Conservation (phyloP, 2,113 vertebrate genomes). For the Corvus hawaiiensis region DNA sequence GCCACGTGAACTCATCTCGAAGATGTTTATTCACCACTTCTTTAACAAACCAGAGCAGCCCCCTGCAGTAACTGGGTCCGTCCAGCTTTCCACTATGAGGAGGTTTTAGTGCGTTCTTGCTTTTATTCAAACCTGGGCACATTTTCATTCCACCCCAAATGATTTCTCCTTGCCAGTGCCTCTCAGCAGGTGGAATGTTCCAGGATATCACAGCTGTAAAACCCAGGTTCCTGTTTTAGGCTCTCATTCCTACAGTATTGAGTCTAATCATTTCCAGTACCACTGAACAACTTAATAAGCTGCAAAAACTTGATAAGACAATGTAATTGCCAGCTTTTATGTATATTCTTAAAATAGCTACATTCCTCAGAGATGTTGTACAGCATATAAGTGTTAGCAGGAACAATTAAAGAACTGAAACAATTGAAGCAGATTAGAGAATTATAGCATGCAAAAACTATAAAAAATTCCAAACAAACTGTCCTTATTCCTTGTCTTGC, state of each 20-base stretch:
- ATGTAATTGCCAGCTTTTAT: slow-evolving; percentile 69
- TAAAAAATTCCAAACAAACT: not conserved
- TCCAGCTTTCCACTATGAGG: not conserved
- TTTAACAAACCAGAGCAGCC: not conserved
- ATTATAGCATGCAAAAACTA: not conserved
- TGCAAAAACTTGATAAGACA: slow-evolving; percentile 73
- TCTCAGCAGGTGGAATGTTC: not conserved
- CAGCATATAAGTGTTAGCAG: slow-evolving; percentile 38
- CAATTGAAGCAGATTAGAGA: slow-evolving; percentile 46
- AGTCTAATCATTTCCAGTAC: slow-evolving; percentile 54
- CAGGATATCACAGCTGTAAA: not conserved
- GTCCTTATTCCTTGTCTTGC: not conserved
- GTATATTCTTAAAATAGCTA: slow-evolving; percentile 57
- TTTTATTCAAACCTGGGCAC: not conserved
- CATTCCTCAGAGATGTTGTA: slow-evolving; percentile 29
- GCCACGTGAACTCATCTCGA: not conserved
- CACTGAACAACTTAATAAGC: slow-evolving; percentile 68
- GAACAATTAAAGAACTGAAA: slow-evolving; percentile 62
- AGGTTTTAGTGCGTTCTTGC: not conserved
- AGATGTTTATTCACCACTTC: not conserved
- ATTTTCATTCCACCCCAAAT: not conserved
- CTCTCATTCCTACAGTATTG: not conserved
- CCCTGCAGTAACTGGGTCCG: fast-evolving
- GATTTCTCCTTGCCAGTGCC: not conserved
- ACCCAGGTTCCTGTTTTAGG: not conserved